phyloP scores from a whole-genome alignment of 2,888 invertebrate species.

The Oasisia sp. region DNA sequence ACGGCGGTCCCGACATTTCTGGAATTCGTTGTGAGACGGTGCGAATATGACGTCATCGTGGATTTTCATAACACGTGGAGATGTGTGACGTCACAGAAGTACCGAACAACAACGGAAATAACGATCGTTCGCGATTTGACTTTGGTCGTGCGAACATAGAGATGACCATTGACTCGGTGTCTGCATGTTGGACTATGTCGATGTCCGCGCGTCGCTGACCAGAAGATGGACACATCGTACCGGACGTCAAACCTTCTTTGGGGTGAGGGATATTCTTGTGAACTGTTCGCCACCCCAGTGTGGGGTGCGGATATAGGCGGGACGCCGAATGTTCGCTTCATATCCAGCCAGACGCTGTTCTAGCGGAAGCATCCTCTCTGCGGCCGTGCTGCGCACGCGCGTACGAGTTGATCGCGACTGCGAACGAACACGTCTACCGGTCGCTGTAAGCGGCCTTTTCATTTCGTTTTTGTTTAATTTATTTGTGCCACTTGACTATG shows the following conservation, averaged over 20 bases:
- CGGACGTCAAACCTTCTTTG: not conserved
- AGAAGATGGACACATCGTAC: too few species aligned
- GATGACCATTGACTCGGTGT: not conserved
- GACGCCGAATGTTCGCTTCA: not conserved
- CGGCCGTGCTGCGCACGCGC: not conserved
- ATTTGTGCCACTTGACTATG: not conserved
- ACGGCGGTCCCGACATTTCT: not conserved
- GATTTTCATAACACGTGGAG: not conserved
- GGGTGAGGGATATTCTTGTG: not conserved
- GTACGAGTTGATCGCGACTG: not conserved
- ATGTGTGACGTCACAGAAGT: not conserved
- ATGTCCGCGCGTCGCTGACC: not conserved
- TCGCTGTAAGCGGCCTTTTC: not conserved
- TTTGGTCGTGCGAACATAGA: not conserved
- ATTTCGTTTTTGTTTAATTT: not conserved
- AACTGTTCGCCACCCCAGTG: not conserved
- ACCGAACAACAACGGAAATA: not conserved
- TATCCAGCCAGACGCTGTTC: not conserved
- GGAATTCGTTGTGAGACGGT: not conserved
- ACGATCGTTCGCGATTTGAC: not conserved
- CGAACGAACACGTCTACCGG: not conserved
- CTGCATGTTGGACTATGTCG: not conserved
- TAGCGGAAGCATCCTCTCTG: not conserved
- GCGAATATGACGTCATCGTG: not conserved
- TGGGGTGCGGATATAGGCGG: not conserved